A percentile compares a stretch with the other conserved stretches of the same genome.
These are phyloP conservation scores for Antennarius striatus DNA, from an alignment of 2,113 vertebrate species.

Conservation along the genomic window DNA sequence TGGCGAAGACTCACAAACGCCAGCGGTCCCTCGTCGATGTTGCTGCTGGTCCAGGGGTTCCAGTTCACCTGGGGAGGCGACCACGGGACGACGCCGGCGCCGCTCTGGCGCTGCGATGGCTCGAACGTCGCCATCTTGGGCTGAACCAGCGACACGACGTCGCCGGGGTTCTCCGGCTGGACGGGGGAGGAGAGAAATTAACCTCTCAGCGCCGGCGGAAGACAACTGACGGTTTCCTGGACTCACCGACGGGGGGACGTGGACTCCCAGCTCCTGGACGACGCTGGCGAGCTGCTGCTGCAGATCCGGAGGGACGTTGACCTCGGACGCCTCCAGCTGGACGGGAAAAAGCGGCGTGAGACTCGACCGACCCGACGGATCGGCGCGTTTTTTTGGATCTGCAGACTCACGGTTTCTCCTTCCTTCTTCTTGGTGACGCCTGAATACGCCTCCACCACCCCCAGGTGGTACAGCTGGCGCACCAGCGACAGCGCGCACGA, in stretches of 20 bases:
- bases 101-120: conserved; percentile 86
- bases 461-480: conserved; percentile 93
- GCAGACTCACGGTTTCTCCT: conserved; percentile 85
- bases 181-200: not conserved
- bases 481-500: conserved; percentile 94
- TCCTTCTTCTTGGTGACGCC: conserved; percentile 95
- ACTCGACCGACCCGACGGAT: too few relatives aligned
- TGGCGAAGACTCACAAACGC: conserved; percentile 84
- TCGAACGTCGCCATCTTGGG: conserved; percentile 92
- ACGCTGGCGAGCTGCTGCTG: conserved; percentile 79
- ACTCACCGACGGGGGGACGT: conserved; percentile 76
- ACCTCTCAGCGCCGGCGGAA: too few relatives aligned
- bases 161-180: conserved; percentile 82
- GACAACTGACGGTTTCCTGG: not conserved
- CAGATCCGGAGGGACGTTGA: conserved; percentile 83
- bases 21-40: conserved; percentile 96
- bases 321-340: conserved; percentile 88
- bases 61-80: conserved; percentile 97
- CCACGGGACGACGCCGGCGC: conserved; percentile 91
- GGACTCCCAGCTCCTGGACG: conserved; percentile 84
- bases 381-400: too few relatives aligned
- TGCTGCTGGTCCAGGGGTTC: conserved; percentile 98
- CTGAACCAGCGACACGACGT: conserved; percentile 83
- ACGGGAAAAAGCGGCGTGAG: not conserved
- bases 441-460: conserved; percentile 89